phyloP scores from a whole-genome alignment of 2,888 invertebrate species.

The Nephrocerus scutellatus region DNA sequence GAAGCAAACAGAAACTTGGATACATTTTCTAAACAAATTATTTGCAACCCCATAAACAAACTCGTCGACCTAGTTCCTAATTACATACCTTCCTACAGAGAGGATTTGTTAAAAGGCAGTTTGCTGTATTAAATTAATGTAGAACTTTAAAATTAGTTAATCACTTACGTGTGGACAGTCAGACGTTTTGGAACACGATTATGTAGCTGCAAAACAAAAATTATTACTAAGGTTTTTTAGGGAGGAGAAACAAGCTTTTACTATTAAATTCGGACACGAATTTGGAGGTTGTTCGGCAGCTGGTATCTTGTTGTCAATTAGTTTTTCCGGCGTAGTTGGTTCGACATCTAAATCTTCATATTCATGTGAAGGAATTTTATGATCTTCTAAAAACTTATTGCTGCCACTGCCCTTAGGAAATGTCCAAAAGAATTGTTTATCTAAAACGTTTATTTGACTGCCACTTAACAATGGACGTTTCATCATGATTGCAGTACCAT shows the following conservation, averaged over 20 bases:
- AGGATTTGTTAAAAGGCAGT: neutral
- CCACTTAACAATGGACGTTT: constrained; percentile 37
- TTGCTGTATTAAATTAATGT: neutral
- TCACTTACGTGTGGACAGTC: constrained; percentile 42
- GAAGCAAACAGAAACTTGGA: too few species aligned
- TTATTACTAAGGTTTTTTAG: too few species aligned
- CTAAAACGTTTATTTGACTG: constrained; percentile 35
- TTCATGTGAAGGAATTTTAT: constrained; percentile 2
- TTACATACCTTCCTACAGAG: too few species aligned
- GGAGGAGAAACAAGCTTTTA: too few species aligned
- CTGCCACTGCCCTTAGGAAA: constrained; percentile 23
- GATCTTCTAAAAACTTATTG: neutral
- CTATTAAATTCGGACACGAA: constrained; percentile 38
- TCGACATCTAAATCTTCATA: constrained; percentile 12
- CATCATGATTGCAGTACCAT: constrained; percentile 30
- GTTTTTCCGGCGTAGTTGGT: constrained; percentile 24
- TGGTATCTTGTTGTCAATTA: constrained; percentile 19
- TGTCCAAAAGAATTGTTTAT: constrained; percentile 37
- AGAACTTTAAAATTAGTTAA: constrained; percentile 2
- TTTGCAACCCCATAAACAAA: too few species aligned
- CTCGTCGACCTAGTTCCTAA: too few species aligned
- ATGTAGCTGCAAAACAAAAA: constrained; percentile 23
- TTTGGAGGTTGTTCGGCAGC: constrained; percentile 35
- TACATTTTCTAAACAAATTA: too few species aligned
- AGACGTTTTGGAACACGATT: constrained; percentile 30